Evolutionary conservation across 2,888 invertebrate species (phyloP).

Genomic region (Stegana nigrithorax): DNA sequence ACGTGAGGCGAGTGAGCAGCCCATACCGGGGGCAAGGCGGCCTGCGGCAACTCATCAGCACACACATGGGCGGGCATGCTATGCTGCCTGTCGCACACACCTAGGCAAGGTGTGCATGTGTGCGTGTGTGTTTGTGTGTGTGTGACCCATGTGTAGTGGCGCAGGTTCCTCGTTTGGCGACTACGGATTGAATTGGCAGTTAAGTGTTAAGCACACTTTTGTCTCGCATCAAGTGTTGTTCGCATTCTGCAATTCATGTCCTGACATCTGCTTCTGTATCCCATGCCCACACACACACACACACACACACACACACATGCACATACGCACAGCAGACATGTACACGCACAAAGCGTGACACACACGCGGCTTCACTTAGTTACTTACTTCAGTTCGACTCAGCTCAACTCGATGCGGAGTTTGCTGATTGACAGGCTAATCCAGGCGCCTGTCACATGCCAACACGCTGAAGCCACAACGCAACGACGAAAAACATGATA

Average conservation of each 20-base stretch:
- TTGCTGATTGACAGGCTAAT: constrained; percentile 9
- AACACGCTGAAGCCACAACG: not conserved
- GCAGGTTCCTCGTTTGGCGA: too few relatives aligned
- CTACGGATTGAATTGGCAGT: too few relatives aligned
- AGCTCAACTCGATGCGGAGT: not conserved
- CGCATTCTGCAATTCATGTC: not conserved
- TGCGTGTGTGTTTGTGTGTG: not conserved
- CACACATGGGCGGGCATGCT: not conserved
- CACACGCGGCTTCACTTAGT: too few relatives aligned
- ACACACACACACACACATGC: not conserved
- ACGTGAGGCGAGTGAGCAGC: too few relatives aligned
- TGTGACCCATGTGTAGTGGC: too few relatives aligned
- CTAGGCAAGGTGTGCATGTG: not conserved
- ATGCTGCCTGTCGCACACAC: not conserved
- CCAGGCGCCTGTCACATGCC: not conserved
- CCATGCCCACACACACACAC: not conserved
- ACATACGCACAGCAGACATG: not conserved
- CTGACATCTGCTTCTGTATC: not conserved
- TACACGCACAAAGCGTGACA: not conserved
- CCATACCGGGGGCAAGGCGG: not conserved
- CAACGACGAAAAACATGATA: too few relatives aligned
- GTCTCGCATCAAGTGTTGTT: constrained; percentile 9
- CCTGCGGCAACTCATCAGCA: not conserved
- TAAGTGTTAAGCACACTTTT: constrained; percentile 9
- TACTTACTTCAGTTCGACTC: not conserved